These are phyloP conservation scores for Decapterus maruadsi DNA, from an alignment of 2,797 vertebrate genomes.

Conservation along the genomic window DNA sequence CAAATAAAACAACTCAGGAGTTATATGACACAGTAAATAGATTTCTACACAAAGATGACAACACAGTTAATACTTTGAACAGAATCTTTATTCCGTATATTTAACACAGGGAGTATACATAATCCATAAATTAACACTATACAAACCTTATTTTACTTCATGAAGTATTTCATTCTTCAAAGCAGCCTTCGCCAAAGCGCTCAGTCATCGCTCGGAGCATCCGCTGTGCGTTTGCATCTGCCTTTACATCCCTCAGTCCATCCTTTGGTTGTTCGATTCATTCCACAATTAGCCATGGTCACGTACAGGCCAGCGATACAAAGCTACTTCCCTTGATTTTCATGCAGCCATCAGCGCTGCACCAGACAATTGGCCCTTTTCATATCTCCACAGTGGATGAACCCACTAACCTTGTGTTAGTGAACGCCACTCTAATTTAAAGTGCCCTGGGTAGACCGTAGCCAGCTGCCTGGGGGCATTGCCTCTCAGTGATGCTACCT, in stretches of 20 bases:
- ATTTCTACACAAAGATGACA: conserved; percentile 22
- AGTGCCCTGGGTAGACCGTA: conserved; percentile 47
- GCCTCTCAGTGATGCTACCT: conserved; percentile 62
- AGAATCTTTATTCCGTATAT: conserved; percentile 56
- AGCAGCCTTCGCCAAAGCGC: background rate
- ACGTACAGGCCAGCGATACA: conserved; percentile 38
- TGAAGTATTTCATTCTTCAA: background rate
- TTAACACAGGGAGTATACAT: background rate
- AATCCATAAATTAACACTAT: conserved; percentile 17
- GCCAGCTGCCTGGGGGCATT: conserved; percentile 58
- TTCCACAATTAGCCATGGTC: conserved; percentile 38
- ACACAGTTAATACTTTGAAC: conserved; percentile 15
- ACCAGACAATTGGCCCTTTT: conserved; percentile 64
- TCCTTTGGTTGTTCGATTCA: conserved; percentile 22
- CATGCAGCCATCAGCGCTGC: conserved; percentile 40
- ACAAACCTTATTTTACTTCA: conserved; percentile 14
- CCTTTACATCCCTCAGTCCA: background rate
- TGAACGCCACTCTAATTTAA: conserved; percentile 65
- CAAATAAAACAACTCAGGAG: background rate
- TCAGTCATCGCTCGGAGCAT: background rate
- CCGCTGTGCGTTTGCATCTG: conserved; percentile 3
- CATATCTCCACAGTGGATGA: conserved; percentile 48
- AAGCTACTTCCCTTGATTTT: conserved; percentile 52
- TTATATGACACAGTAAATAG: background rate
- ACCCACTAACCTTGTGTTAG: conserved; percentile 58